A percentile compares a stretch with the other conserved stretches of the same genome.
These are phyloP conservation scores for Danaus melanippus DNA, from an alignment of 1,140 invertebrate genomes.

Conservation along the genomic window DNA sequence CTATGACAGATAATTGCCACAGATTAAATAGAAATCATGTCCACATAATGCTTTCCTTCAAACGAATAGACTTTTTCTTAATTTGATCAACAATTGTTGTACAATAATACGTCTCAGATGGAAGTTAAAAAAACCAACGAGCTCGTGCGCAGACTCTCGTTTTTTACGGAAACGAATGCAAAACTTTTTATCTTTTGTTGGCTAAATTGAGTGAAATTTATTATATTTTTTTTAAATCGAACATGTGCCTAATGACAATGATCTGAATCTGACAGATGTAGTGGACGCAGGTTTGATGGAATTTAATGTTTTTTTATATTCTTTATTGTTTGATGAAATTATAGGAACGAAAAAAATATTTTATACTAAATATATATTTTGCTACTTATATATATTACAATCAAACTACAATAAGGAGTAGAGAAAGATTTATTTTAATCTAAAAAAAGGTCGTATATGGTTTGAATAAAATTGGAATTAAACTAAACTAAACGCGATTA, in stretches of 20 bases:
- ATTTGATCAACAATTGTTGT: conserved; percentile 62
- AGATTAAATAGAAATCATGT: conserved; percentile 14
- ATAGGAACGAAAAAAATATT: background rate
- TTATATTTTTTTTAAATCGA: conserved; percentile 27
- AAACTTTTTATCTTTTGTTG: conserved; percentile 33
- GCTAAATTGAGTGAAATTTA: conserved; percentile 45
- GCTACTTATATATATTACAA: too few relatives aligned
- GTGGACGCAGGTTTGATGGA: conserved; percentile 7
- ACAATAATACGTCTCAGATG: conserved; percentile 36
- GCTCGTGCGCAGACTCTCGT: conserved; percentile 64
- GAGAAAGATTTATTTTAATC: too few relatives aligned
- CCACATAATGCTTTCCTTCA: conserved; percentile 18
- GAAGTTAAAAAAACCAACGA: conserved; percentile 39
- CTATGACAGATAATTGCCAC: too few relatives aligned
- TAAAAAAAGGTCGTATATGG: too few relatives aligned
- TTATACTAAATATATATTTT: background rate
- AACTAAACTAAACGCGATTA: too few relatives aligned
- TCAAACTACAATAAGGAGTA: too few relatives aligned
- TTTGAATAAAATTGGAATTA: too few relatives aligned
- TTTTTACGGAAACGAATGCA: conserved; percentile 47
- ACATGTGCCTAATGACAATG: conserved; percentile 55
- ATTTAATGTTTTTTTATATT: background rate
- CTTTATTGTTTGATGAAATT: background rate
- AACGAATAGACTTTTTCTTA: conserved; percentile 50
- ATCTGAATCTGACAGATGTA: conserved; percentile 28